Percentiles rank a stretch among this genome's conserved stretches.
Evolutionary conservation across 2,888 invertebrate genomes (phyloP).

Genomic region (Aricia artaxerxes): DNA sequence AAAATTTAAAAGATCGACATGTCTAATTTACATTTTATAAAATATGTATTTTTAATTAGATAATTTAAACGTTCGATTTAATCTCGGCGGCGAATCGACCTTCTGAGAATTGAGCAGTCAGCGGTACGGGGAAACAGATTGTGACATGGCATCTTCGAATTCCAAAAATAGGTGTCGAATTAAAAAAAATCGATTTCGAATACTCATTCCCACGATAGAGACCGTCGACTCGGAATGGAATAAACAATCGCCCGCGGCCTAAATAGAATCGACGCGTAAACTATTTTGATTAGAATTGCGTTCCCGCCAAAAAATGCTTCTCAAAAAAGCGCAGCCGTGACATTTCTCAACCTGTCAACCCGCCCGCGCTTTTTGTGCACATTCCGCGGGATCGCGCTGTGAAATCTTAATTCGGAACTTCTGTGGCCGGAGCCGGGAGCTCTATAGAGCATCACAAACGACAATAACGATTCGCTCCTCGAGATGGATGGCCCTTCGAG

Average conservation of each 20-base stretch:
- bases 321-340: constrained; percentile 61
- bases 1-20: neutral
- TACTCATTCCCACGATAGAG: constrained; percentile 46
- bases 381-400: constrained; percentile 63
- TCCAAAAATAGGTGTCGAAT: constrained; percentile 45
- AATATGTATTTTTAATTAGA: constrained; percentile 31
- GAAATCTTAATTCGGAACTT: constrained; percentile 74
- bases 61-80: constrained; percentile 26
- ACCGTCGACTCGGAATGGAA: constrained; percentile 42
- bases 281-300: constrained; percentile 80
- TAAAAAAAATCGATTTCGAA: constrained; percentile 37
- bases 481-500: constrained; percentile 55
- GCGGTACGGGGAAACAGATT: constrained; percentile 24
- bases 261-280: constrained; percentile 66
- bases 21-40: constrained; percentile 10
- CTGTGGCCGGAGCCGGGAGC: constrained; percentile 54
- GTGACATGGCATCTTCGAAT: constrained; percentile 26
- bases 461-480: constrained; percentile 58
- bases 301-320: constrained; percentile 67
- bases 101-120: constrained; percentile 34
- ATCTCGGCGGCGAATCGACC: constrained; percentile 22
- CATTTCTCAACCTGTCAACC: constrained; percentile 75
- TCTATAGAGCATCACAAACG: constrained; percentile 63
- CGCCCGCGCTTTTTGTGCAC: constrained; percentile 64
- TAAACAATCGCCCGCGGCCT: constrained; percentile 49